Percentiles rank a stretch among this genome's conserved stretches.
Conservation (phyloP, 2,888 invertebrate species). For the Heliconius sara region DNA sequence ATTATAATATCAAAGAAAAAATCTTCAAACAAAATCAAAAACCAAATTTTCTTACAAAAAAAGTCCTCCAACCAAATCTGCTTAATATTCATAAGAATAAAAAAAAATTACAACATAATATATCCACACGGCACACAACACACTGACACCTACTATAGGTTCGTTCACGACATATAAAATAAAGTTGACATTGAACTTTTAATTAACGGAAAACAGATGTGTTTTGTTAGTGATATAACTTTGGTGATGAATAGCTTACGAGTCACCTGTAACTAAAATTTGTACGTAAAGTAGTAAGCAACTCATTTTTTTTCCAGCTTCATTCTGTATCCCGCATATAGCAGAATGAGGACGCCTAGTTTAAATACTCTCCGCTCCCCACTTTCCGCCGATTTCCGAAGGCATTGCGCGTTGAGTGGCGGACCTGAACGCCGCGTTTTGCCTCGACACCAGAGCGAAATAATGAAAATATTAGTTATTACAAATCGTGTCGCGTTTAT, state of each 20-base stretch:
- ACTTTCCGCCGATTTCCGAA: too few relatives aligned
- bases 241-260: background rate
- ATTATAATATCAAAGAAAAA: background rate
- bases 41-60: background rate
- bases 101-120: background rate
- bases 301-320: background rate
- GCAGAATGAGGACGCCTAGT: too few relatives aligned
- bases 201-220: slow-evolving; percentile 39
- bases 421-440: too few relatives aligned
- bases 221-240: slow-evolving; percentile 11
- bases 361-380: too few relatives aligned
- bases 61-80: background rate
- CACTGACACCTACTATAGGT: slow-evolving; percentile 7
- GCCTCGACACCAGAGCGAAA: too few relatives aligned
- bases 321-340: too few relatives aligned
- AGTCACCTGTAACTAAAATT: slow-evolving; percentile 11
- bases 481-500: too few relatives aligned
- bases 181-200: slow-evolving; percentile 40
- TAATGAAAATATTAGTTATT: too few relatives aligned
- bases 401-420: too few relatives aligned
- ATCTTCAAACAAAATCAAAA: background rate
- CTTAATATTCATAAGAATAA: slow-evolving; percentile 1
- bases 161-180: background rate
- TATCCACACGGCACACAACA: slow-evolving; percentile 7
- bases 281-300: background rate